A percentile compares a stretch with the other conserved stretches of the same genome.
Evolutionary conservation across 2,113 vertebrate species (phyloP).

Genomic region (Neomonachus schauinslandi): DNA sequence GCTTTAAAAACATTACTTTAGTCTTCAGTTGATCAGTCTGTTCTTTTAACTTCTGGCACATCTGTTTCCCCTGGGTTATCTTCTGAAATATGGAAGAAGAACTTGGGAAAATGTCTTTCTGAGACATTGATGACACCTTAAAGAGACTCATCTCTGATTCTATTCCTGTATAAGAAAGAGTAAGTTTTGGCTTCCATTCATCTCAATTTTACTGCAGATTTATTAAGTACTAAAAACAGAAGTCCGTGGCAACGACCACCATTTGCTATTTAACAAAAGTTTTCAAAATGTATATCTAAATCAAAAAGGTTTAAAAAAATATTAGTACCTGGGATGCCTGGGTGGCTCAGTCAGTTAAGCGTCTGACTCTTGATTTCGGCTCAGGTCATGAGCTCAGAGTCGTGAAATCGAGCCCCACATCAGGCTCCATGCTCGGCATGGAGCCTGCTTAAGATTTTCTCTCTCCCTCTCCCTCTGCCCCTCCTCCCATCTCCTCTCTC

Average conservation of each 20-base stretch:
- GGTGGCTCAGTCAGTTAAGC: not conserved
- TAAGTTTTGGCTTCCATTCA: not conserved
- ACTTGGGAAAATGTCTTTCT: conserved; percentile 23
- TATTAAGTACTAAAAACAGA: not conserved
- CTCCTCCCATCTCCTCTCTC: not conserved
- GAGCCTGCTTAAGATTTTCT: not conserved
- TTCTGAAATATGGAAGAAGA: conserved; percentile 70
- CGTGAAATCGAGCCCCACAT: not conserved
- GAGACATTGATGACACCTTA: conserved; percentile 34
- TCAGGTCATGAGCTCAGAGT: not conserved
- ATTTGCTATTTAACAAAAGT: not conserved
- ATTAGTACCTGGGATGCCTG: not conserved
- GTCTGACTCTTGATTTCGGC: not conserved
- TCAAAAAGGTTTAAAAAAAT: conserved; percentile 27
- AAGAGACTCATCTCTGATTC: conserved; percentile 2
- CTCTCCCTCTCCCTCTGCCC: not conserved
- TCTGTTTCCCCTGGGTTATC: conserved; percentile 89
- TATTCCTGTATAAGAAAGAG: conserved; percentile 65
- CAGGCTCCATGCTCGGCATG: not conserved
- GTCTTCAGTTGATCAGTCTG: conserved; percentile 90
- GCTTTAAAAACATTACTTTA: conserved; percentile 86
- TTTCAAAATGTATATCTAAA: conserved; percentile 1
- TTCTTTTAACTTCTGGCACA: conserved; percentile 90
- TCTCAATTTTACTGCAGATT: not conserved
- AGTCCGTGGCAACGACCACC: not conserved